Evolutionary conservation across 2,113 vertebrate genomes (phyloP).

Genomic region (Cavia aperea): DNA sequence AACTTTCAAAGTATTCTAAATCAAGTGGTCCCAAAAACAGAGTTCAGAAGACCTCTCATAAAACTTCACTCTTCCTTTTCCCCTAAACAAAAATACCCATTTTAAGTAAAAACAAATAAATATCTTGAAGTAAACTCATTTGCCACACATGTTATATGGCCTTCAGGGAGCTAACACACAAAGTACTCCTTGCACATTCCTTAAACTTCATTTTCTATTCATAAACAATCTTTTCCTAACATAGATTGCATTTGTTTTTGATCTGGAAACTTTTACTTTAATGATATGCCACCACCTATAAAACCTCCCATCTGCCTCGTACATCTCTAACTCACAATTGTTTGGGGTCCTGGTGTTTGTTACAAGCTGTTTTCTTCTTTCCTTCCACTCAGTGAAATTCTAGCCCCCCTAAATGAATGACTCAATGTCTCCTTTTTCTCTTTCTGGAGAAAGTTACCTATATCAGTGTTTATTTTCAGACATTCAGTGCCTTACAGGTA

Average conservation of each 20-base stretch:
- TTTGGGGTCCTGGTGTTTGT: not conserved
- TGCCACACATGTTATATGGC: not conserved
- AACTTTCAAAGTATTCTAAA: conserved; percentile 24
- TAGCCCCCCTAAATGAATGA: not conserved
- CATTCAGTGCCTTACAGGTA: conserved; percentile 46
- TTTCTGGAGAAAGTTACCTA: conserved; percentile 51
- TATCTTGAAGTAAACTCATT: conserved; percentile 29
- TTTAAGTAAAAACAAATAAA: conserved; percentile 13
- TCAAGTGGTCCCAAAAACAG: conserved; percentile 17
- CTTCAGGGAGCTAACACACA: not conserved
- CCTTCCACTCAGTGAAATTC: not conserved
- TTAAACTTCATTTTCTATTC: not conserved
- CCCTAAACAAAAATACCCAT: not conserved
- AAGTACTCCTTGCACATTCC: not conserved
- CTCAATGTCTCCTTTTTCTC: conserved; percentile 10
- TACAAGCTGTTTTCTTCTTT: not conserved
- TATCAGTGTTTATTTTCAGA: conserved; percentile 59
- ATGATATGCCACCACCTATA: not conserved
- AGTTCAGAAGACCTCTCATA: conserved; percentile 26
- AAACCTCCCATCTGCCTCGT: not conserved
- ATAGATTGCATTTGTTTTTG: not conserved
- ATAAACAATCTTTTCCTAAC: not conserved
- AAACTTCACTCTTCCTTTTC: not conserved
- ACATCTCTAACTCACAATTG: not conserved
- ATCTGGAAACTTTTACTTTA: not conserved